Base-by-base conservation (phyloP, 2,113 vertebrate species). In the Gobius niger region DNA sequence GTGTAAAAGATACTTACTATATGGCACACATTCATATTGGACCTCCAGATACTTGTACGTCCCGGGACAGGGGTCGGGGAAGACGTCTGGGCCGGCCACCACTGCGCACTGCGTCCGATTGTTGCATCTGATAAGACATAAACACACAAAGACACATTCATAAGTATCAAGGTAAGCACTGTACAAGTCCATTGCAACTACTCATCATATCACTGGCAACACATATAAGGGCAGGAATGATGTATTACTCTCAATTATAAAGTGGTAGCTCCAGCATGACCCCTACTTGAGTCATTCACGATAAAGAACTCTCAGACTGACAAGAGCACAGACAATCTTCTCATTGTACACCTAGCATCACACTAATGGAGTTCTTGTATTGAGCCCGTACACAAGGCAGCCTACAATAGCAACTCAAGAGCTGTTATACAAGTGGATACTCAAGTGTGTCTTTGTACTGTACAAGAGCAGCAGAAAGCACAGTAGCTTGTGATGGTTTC, bases 1-100 rank as follows among this genome's bases (percentile, higher is more conserved):
- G 5, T 44, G 4, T 24, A 11, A 47, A 51, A 47, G 51, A 65
- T 65, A 88, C 90, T 88, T 85, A 91, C 90, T 91, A 73, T 90
- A 93, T 51, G 92, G 92, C 91, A 93, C 92, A 49, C 92, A 93
- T 75, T 93, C 92, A 34, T 93, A 93, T 63, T 93, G 92, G 78
- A 93, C 96, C 91, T 99, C 97, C 77, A 99, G 91, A 90, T 98
- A 99, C 82, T 99, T 99, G 88, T 99, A 99, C 0, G 97, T 99
- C 71, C 97, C 97, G 0, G 97, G 97, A 75, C 97, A 99, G 0
- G 97, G 97, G 70, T 99, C 97, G 62, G 97, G 96, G 87, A 99
- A 99, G 64, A 98, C 97, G 42, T 99, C 97, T 0, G 96, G 96
- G 54, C 98, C 98, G 0, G 98, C 98, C 4, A 99, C 96, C 73